Base-by-base conservation (phyloP, 2,113 vertebrate genomes). In the Oncorhynchus mykiss region DNA sequence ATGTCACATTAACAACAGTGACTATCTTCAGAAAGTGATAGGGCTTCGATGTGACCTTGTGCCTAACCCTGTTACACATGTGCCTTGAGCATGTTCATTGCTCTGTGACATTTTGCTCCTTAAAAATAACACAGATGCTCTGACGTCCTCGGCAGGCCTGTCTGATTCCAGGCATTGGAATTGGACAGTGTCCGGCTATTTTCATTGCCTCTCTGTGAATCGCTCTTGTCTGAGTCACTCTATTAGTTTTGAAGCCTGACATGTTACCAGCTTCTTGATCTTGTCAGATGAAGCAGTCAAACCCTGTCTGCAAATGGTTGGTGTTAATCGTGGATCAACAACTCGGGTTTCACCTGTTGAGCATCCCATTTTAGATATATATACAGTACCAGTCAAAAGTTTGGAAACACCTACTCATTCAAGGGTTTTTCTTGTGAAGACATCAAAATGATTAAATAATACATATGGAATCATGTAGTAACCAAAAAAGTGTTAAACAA, bases 51-150 rank as follows among this genome's bases (percentile, higher is more conserved):
- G 49, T 77, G 89, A 91, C 91, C 88, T 86, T 82, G 59, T 72
- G 75, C 79, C 79, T 87, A 76, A 86, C 89, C 86, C 86, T 71
- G 79, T 73, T 79, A 84, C 84, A 90, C 85, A 86, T 86, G 84
- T 57, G 76, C 81, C 88, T 79, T 79, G 60, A 78, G 85, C 83
- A 86, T 88, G 85, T 86, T 90, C 87, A 80, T 86, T 78, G 87
- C 87, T 85, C 86, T 64, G 74, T 90, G 90, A 90, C 85, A 90
- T 91, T 90, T 91, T 89, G 83, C 90, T 90, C 83, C 89, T 90
- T 88, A 91, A 92, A 90, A 91, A 93, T 87, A 92, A 93, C 92
- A 90, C 90, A 91, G 90, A 91, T 91, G 87, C 88, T 83, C 75
- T 11, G 70, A 60, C 62, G 71, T 71, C 75, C 70, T 67, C 74